Evolutionary conservation across 2,113 vertebrate genomes (phyloP).

Genomic region (Ictalurus punctatus): DNA sequence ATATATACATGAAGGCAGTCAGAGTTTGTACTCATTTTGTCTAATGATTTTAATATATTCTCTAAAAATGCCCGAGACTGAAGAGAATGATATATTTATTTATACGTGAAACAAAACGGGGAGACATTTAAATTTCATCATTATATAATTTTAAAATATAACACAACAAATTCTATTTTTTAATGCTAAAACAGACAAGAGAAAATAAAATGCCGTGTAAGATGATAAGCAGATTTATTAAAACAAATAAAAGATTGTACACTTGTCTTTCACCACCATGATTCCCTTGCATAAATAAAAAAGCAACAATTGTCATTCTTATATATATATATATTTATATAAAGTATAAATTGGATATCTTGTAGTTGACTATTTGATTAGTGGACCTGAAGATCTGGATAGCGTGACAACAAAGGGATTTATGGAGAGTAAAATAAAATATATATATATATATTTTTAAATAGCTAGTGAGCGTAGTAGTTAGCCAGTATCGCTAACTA

Average conservation of each 20-base stretch:
- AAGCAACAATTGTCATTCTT: not conserved
- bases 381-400: not conserved
- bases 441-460: not conserved
- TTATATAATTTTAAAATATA: not conserved
- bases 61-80: not conserved
- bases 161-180: not conserved
- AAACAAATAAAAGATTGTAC: not conserved
- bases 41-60: not conserved
- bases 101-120: not conserved
- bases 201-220: not conserved
- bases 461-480: not conserved
- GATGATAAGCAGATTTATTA: not conserved
- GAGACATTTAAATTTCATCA: not conserved
- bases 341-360: not conserved
- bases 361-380: not conserved
- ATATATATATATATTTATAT: too few species aligned
- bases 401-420: not conserved
- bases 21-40: not conserved
- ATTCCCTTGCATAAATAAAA: slow-evolving; percentile 3
- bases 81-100: not conserved
- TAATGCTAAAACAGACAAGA: not conserved
- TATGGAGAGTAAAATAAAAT: not conserved
- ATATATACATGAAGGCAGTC: too few species aligned
- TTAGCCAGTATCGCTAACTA: too few species aligned
- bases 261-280: not conserved